Base-by-base conservation (phyloP, 2,113 vertebrate genomes). In the Lipophrys pholis region DNA sequence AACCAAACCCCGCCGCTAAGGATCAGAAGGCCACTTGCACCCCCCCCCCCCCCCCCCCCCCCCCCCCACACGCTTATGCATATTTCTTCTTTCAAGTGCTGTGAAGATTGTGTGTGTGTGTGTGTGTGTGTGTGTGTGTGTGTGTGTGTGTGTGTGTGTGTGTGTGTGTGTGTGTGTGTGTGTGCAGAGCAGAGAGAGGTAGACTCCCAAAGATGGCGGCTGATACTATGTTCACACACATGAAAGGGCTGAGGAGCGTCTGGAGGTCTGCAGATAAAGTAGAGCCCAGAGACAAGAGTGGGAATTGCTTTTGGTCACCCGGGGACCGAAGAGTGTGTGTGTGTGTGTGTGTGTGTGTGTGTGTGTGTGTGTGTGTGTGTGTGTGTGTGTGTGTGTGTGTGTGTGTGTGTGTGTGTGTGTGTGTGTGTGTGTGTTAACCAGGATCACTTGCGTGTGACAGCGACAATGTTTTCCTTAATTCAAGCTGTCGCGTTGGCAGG, bases 11-110 rank as follows among this genome's bases (percentile, higher is more conserved):
- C 78, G 80, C 68, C 1, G 62, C 83, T 79, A 59, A 43, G 54
- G 78, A 86, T 82, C 81, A 87, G 68, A 76, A 70, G 70, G 67
- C 64, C 74, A 55, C 74, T 61, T 79, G 76, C n/a, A n/a, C n/a
- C n/a, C n/a, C n/a, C n/a, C n/a, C n/a, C n/a, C n/a, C n/a, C n/a
- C 76, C 67, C 72, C 75, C 76, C 78, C 73, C 75, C 55, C 60
- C 38, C 46, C 36, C 54, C 35, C 48, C 11, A 45, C 6, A 2
- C 41, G 46, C 65, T 54, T 62, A 60, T 77, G 79, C 75, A 85
- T 76, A n/a, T n/a, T n/a, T n/a, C n/a, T n/a, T n/a, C n/a, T n/a
- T n/a, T n/a, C n/a, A n/a, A n/a, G n/a, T n/a, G n/a, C n/a, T n/a
- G n/a, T n/a, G n/a, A n/a, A n/a, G n/a, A n/a, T n/a, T n/a, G n/a